Evolutionary conservation across 2,797 vertebrate species (phyloP), one percentile per base, ranked within the genome.

Genomic region (Pseudomugil tenellus): DNA sequence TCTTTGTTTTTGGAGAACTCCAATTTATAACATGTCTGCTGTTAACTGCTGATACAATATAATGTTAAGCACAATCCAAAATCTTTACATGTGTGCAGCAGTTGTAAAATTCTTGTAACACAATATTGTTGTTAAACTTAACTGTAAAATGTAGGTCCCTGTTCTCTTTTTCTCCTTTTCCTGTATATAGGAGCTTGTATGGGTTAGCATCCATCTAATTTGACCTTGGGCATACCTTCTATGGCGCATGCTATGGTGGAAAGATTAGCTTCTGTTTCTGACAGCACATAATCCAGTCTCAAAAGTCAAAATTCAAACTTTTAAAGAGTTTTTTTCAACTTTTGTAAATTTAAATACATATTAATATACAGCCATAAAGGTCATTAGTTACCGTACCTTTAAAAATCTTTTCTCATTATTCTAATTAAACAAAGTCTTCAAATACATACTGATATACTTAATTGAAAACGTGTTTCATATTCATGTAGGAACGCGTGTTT

Each of bases 191-290:
- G 35, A 70, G 64, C 19, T 58, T 57, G 76, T 79, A 73, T 75
- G 48, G 67, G 77, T 71, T 74, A 80, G 82, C 72, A 79, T 85
- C 73, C 59, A 76, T 83, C 66, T 70, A 67, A 77, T 74, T 57
- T 87, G 84, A 86, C 86, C 84, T 86, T 87, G 84, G 87, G 67
- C 72, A 72, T 72, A 56, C 43, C 72, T 66, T 32, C 69, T 39
- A 37, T 35, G 21, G 41, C 28, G 10, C 31, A 58, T 31, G 48
- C 52, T 41, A 54, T 26, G 34, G 31, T 10, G 28, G 28, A 14
- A n/a, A 23, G 43, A 49, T 73, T 58, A 48, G 29, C 46, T 28
- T 63, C 16, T 25, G 35, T 58, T 63, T 29, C 19, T 63, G 29
- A 39, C 41, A 14, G 31, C 5, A 53, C 16, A 71, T 13, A n/a